Conservation (phyloP, 1,140 invertebrate genomes). For the Dendrolimus kikuchii region DNA sequence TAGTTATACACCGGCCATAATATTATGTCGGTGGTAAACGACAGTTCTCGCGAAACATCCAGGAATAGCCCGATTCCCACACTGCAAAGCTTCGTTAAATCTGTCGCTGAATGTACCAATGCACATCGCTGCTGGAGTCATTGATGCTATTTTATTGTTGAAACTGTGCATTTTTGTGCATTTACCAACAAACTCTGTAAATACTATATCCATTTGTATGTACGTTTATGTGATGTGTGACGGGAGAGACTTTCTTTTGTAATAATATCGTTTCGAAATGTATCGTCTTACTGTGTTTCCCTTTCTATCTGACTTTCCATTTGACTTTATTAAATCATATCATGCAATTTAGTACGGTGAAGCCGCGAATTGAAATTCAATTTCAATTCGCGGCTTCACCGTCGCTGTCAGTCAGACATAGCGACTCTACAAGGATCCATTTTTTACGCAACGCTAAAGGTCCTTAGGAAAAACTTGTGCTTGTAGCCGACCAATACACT, state of each 20-base stretch:
- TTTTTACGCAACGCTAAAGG: no score
- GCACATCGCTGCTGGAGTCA: slow-evolving; percentile 56
- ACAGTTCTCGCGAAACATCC: slow-evolving; percentile 58
- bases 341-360: slow-evolving; percentile 9
- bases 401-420: no score
- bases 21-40: slow-evolving; percentile 27
- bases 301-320: slow-evolving; percentile 43
- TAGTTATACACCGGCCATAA: slow-evolving; percentile 27
- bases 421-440: no score
- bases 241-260: slow-evolving; percentile 50
- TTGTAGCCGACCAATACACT: no score
- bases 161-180: no score
- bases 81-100: slow-evolving; percentile 46
- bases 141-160: slow-evolving; percentile 43
- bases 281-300: slow-evolving; percentile 41
- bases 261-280: slow-evolving; percentile 40
- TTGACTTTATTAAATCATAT: slow-evolving; percentile 11
- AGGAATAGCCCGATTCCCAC: slow-evolving; percentile 56
- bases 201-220: slow-evolving; percentile 22
- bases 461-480: no score
- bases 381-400: no score
- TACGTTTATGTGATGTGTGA: slow-evolving; percentile 16
- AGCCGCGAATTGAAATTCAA: no score
- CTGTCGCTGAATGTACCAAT: slow-evolving; percentile 50
- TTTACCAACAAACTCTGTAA: slow-evolving; percentile 18